Evolutionary conservation across 2,113 vertebrate species (phyloP).

Genomic region (Hydropotes inermis): DNA sequence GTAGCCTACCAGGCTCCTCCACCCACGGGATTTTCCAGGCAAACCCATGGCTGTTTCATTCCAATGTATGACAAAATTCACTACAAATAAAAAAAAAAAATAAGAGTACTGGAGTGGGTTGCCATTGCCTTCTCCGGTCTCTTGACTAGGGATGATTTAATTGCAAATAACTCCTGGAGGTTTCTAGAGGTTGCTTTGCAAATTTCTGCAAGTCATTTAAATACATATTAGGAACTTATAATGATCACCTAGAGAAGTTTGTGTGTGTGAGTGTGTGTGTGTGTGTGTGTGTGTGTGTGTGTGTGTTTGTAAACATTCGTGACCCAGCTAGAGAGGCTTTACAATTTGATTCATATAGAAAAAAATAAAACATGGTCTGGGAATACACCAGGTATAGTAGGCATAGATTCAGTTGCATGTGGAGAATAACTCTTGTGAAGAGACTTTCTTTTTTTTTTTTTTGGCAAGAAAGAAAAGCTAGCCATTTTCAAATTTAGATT

Average conservation of each 20-base stretch:
- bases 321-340: neutral
- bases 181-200: neutral
- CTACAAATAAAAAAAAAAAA: too few relatives aligned
- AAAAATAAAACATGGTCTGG: rapidly evolving
- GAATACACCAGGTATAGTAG: neutral
- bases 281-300: too few relatives aligned
- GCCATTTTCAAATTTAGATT: neutral
- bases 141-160: conserved; percentile 7
- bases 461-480: neutral
- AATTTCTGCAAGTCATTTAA: conserved; percentile 44
- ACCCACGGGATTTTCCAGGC: too few relatives aligned
- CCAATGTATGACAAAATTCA: too few relatives aligned
- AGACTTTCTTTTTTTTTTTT: neutral
- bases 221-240: neutral
- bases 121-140: neutral
- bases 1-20: too few relatives aligned
- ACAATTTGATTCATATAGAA: neutral
- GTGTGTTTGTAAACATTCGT: neutral
- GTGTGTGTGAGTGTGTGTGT: too few relatives aligned
- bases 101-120: too few relatives aligned
- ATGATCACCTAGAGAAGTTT: neutral
- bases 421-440: neutral
- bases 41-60: too few relatives aligned
- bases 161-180: neutral
- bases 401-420: neutral